Base-by-base conservation (phyloP, 1,140 invertebrate species). In the Drosophila nigromelanica region DNA sequence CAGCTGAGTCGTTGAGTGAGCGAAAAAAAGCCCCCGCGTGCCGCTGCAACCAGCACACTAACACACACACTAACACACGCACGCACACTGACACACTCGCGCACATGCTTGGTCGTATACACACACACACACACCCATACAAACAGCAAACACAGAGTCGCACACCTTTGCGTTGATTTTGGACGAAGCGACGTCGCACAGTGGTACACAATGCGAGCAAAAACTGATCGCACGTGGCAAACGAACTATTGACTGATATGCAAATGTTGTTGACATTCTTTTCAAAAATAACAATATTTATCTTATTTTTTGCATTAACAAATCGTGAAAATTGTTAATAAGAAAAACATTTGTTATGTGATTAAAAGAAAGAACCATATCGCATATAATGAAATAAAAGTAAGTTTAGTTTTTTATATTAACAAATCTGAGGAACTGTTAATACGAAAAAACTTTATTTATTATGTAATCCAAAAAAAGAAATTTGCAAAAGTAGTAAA, bases 121-220 rank as follows among this genome's bases (percentile, higher is more conserved):
- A 15, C 30, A 71, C 54, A 56, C 39, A 55, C 37, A 67, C 42
- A 64, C 35, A 72, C 55, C 42, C 59, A 72, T 40, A 52, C 58
- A 76, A 72, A 67, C 61, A 58, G 62, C 62, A 59, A 66, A 47
- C 54, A 77, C 62, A 71, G 82, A 86, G 81, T 80, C 81, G 81
- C 82, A 86, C 82, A 86, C 82, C 82, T 87, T 87, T 89, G 76
- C 82, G 83, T 87, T 87, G 82, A 87, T 87, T 87, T 87, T 82
- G 82, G 82, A 87, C 83, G 83, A 71, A 71, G 43, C 79, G 51
- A 63, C 45, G 69, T 43, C 47, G 66, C 79, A 74, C 70, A 60
- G 70, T 73, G 70, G 63, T 55, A 35, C 35, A 33, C 8, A 24
- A 6, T 18, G 30, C 33, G 33, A 43, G 5, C 27, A 62, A 50